These are phyloP conservation scores for Mola mola DNA, from an alignment of 2,113 vertebrate species.

Conservation along the genomic window DNA sequence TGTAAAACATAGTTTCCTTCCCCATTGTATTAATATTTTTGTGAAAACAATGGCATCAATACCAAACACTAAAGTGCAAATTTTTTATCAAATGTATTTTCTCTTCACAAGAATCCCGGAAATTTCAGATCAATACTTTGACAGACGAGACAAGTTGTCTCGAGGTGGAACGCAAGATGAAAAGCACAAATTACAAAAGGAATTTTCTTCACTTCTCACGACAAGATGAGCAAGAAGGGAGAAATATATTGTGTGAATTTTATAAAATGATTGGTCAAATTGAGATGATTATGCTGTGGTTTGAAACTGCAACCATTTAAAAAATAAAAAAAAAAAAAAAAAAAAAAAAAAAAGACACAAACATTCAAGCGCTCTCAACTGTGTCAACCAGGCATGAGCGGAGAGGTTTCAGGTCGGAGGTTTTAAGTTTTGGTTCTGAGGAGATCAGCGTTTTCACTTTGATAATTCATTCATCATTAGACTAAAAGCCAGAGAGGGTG, in stretches of 20 bases:
- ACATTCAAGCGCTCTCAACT: slow-evolving; percentile 26
- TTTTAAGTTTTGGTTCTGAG: slow-evolving; percentile 46
- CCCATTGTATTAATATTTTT: slow-evolving; percentile 36
- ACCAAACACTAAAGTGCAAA: slow-evolving; percentile 74
- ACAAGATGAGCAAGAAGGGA: not conserved
- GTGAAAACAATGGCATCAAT: slow-evolving; percentile 69
- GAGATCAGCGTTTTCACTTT: slow-evolving; percentile 29
- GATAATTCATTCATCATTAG: not conserved
- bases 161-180: slow-evolving; percentile 45
- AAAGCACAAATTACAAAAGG: slow-evolving; percentile 29
- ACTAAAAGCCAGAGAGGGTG: slow-evolving; percentile 11
- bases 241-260: not conserved
- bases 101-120: slow-evolving; percentile 54
- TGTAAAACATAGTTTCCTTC: slow-evolving; percentile 10
- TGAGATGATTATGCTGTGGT: not conserved
- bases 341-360: slow-evolving; percentile 25
- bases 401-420: slow-evolving; percentile 14
- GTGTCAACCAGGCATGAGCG: not conserved
- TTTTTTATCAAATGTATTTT: slow-evolving; percentile 44
- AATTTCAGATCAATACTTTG: not conserved
- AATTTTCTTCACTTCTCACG: not conserved
- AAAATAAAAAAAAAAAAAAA: too few relatives aligned
- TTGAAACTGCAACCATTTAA: slow-evolving; percentile 3
- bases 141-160: slow-evolving; percentile 40
- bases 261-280: not conserved